These are phyloP conservation scores for Chouioia cunea DNA, from an alignment of 2,888 invertebrate genomes.

Conservation along the genomic window DNA sequence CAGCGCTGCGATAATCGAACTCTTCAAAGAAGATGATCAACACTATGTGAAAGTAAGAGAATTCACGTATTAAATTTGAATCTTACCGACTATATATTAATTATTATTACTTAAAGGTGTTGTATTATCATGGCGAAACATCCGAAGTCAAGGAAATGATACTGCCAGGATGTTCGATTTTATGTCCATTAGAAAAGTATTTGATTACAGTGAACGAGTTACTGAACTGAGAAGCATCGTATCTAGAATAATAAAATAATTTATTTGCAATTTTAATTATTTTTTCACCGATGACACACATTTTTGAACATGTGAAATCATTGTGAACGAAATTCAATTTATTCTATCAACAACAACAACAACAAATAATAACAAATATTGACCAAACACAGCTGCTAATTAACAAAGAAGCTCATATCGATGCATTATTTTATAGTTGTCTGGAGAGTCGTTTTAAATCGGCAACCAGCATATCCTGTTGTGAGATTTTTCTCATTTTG, in stretches of 20 bases:
- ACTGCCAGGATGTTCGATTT: constrained; percentile 69
- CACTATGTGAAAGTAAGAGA: constrained; percentile 69
- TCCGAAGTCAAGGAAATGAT: constrained; percentile 65
- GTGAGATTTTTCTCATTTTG: no score
- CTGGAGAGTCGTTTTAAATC: constrained; percentile 36
- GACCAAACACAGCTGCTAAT: constrained; percentile 18
- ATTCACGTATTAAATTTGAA: background rate
- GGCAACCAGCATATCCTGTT: constrained; percentile 6
- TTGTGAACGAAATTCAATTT: no score
- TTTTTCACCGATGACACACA: no score
- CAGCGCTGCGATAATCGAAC: constrained; percentile 71
- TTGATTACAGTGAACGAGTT: constrained; percentile 66
- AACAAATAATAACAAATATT: no score
- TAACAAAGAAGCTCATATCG: constrained; percentile 39
- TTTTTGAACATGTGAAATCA: no score
- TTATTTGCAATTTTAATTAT: no score
- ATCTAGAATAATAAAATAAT: no score
- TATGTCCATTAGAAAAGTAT: constrained; percentile 72
- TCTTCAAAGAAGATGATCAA: constrained; percentile 61
- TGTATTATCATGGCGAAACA: constrained; percentile 61
- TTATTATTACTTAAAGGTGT: constrained; percentile 8
- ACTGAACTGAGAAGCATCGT: no score
- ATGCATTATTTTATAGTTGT: constrained; percentile 21
- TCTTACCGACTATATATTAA: background rate
- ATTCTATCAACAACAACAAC: no score